Percentiles rank a stretch among this genome's conserved stretches.
These are phyloP conservation scores for Helleia helle DNA, from an alignment of 2,888 invertebrate genomes.

Conservation along the genomic window DNA sequence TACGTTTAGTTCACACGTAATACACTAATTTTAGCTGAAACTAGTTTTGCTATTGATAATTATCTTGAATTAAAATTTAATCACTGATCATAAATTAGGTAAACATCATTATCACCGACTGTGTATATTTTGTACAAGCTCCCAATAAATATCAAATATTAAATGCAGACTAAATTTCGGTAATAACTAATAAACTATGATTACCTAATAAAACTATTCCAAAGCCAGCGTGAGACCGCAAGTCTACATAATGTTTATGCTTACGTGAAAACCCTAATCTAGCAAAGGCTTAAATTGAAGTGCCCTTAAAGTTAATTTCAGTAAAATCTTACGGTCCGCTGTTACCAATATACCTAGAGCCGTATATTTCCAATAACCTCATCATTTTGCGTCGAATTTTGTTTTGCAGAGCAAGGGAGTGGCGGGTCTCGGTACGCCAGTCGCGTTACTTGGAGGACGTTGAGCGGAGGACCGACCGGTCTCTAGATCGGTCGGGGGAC, in stretches of 20 bases:
- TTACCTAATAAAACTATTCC: background rate
- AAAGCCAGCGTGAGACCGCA: conserved; percentile 27
- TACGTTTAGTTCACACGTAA: no score
- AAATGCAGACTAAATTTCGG: background rate
- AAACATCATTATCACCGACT: no score
- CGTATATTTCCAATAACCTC: conserved; percentile 20
- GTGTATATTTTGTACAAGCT: no score
- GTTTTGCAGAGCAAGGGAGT: conserved; percentile 20
- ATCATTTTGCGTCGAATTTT: conserved; percentile 16
- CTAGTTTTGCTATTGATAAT: no score
- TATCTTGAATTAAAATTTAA: no score
- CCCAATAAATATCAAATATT: no score
- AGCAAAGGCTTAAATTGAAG: conserved; percentile 58
- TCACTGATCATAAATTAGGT: no score
- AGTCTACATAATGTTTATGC: conserved; percentile 34
- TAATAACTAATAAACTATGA: background rate
- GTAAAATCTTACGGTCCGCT: conserved; percentile 61
- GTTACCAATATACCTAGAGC: conserved; percentile 25
- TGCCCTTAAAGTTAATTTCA: conserved; percentile 66
- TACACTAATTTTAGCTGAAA: no score
- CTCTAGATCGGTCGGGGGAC: conserved; percentile 29
- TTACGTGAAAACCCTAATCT: conserved; percentile 53
- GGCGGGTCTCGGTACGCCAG: conserved; percentile 35
- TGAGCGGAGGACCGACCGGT: conserved; percentile 30
- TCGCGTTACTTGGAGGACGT: conserved; percentile 30